Percentiles rank a stretch among this genome's conserved stretches.
phyloP scores from a whole-genome alignment of 1,140 invertebrate species.

The Drosophila sp. region DNA sequence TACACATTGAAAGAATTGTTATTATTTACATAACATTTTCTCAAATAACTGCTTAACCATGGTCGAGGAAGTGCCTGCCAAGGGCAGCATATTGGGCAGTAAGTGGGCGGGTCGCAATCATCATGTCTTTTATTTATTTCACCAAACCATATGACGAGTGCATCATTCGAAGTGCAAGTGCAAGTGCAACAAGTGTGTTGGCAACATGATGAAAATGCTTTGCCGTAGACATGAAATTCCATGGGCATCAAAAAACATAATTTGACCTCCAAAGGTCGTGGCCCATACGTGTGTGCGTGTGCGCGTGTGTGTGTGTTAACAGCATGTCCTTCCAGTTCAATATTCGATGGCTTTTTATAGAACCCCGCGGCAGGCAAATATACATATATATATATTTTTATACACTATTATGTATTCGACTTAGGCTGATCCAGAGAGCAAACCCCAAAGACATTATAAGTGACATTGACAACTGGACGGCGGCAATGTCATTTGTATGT shows the following conservation, averaged over 20 bases:
- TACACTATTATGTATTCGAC: background rate
- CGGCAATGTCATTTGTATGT: slow-evolving; percentile 74
- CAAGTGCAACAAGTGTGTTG: slow-evolving; percentile 67
- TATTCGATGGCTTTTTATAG: slow-evolving; percentile 61
- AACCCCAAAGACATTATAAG: slow-evolving; percentile 8
- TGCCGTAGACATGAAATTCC: slow-evolving; percentile 16
- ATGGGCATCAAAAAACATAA: slow-evolving; percentile 13
- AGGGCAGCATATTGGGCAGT: slow-evolving; percentile 81
- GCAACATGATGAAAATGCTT: slow-evolving; percentile 40
- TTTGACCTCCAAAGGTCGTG: slow-evolving; percentile 81
- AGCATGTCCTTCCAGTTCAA: slow-evolving; percentile 58
- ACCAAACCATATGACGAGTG: slow-evolving; percentile 55
- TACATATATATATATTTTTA: background rate
- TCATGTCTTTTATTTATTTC: slow-evolving; percentile 2
- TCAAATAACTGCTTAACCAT: slow-evolving; percentile 41
- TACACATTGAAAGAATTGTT: no score
- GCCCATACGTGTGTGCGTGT: slow-evolving; percentile 22
- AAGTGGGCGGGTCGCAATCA: slow-evolving; percentile 48
- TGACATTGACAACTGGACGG: slow-evolving; percentile 30
- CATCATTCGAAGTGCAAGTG: slow-evolving; percentile 54
- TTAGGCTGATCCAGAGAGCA: slow-evolving; percentile 4
- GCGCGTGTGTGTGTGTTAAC: slow-evolving; percentile 18
- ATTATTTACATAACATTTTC: no score
- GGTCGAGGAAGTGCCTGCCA: slow-evolving; percentile 76
- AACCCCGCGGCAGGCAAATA: slow-evolving; percentile 1